These are phyloP conservation scores for Maniola hyperantus DNA, from an alignment of 2,888 invertebrate species.

Conservation along the genomic window DNA sequence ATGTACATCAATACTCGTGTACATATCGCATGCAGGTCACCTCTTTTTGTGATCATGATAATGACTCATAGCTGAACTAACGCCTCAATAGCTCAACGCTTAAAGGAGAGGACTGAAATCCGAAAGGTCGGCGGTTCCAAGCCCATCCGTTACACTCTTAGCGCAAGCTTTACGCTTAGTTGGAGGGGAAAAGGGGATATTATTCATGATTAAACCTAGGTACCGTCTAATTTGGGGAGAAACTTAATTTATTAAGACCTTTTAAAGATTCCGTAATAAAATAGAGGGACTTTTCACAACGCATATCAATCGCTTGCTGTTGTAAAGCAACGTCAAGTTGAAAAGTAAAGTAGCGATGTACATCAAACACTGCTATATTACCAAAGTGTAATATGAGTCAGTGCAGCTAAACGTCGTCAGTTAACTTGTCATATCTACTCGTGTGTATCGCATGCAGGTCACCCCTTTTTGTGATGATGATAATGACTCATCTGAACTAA, in stretches of 20 bases:
- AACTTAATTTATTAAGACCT: too few relatives aligned
- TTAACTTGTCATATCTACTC: constrained; percentile 37
- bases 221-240: too few relatives aligned
- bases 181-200: not conserved
- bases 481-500: constrained; percentile 21
- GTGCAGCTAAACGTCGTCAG: constrained; percentile 10
- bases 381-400: constrained; percentile 20
- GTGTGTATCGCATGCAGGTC: constrained; percentile 36
- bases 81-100: too few relatives aligned
- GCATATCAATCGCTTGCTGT: too few relatives aligned
- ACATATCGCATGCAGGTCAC: constrained; percentile 36
- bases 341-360: constrained; percentile 21
- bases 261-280: too few relatives aligned
- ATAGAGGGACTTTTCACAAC: too few relatives aligned
- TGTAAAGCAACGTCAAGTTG: too few relatives aligned
- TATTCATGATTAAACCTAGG: too few relatives aligned
- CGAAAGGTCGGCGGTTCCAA: too few relatives aligned
- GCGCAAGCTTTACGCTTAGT: too few relatives aligned
- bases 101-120: too few relatives aligned
- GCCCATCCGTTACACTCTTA: too few relatives aligned
- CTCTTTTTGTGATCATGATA: constrained; percentile 26
- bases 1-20: constrained; percentile 31
- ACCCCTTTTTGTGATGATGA: constrained; percentile 28
- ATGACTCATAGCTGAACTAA: constrained; percentile 20
- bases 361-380: not conserved